Base-by-base conservation (phyloP, 2,113 vertebrate genomes). In the Sturnus vulgaris region DNA sequence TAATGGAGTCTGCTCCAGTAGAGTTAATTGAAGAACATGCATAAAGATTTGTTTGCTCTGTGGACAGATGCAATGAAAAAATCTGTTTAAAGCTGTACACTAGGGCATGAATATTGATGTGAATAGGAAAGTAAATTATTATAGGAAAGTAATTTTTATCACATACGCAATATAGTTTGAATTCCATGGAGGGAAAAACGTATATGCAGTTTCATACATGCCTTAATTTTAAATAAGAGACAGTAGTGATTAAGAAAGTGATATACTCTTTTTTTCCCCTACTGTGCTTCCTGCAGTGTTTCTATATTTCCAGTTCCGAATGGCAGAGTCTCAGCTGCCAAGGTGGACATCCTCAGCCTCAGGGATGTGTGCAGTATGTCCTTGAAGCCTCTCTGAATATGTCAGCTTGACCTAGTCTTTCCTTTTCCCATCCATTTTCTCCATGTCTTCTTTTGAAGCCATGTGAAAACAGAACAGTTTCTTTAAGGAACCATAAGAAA, bases 31-130 rank as follows among this genome's bases (percentile, higher is more conserved):
- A 96, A 95, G 85, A 96, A 85, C 59, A 89, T 69, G 84, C 84
- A 95, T 92, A 96, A 88, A 95, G 88, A 84, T 88, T 96, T 96
- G 93, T 95, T 97, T 97, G 93, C 85, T 92, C 79, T 96, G 89
- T 93, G 82, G 82, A 92, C 68, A 94, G 87, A 88, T 94, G 88
- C 93, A 90, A 66, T 94, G 55, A 88, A 95, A 93, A 92, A 96
- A 95, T 86, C 63, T 92, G 68, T 86, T 92, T 96, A 78, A 96
- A 96, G 60, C 86, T 8, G 2, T 96, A 92, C 81, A 91, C 84
- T 59, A 60, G 73, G 70, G 82, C 88, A 94, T 94, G 92, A 92
- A 93, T 96, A 94, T 91, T 96, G 89, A 96, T 96, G 89, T 79
- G 94, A 93, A 83, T 35, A 13, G 55, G 35, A 88, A 94, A 95